Conservation (phyloP, 2,113 vertebrate genomes). For the Dendrocopos noguchii region DNA sequence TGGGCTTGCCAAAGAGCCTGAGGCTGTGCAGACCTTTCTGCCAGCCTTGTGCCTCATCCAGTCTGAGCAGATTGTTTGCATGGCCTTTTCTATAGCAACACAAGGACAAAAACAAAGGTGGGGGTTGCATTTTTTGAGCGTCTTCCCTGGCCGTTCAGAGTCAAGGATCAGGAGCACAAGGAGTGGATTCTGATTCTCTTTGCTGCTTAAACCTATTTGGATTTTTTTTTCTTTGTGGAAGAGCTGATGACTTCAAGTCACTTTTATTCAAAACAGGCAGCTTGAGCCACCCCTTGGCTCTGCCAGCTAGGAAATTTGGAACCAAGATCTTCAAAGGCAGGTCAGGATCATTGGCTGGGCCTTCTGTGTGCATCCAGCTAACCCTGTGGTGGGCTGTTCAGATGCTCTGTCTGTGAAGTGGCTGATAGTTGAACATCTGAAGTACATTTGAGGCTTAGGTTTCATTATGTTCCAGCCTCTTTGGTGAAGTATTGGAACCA, state of each 20-base stretch:
- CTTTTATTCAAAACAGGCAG: fast-evolving
- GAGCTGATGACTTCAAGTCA: not conserved
- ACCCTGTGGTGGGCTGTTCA: not conserved
- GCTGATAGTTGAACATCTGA: not conserved
- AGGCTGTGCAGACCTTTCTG: not conserved
- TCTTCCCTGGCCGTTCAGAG: fast-evolving
- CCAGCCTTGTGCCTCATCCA: not conserved
- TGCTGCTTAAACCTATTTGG: not conserved
- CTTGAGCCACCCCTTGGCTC: not conserved
- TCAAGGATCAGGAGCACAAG: not conserved
- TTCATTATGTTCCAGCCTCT: not conserved
- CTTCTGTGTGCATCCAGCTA: not conserved
- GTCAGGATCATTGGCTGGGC: not conserved
- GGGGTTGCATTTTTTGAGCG: not conserved
- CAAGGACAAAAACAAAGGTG: fast-evolving
- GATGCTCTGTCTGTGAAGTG: not conserved
- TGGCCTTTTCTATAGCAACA: not conserved
- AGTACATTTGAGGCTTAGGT: not conserved
- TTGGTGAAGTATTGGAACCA: fast-evolving
- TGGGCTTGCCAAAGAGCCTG: not conserved
- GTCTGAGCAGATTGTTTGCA: not conserved
- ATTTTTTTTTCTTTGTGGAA: not conserved
- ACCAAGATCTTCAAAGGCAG: not conserved
- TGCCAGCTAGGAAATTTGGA: not conserved
- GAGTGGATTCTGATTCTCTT: not conserved